Conservation (phyloP, 1,140 invertebrate species). For the Conus ventricosus region DNA sequence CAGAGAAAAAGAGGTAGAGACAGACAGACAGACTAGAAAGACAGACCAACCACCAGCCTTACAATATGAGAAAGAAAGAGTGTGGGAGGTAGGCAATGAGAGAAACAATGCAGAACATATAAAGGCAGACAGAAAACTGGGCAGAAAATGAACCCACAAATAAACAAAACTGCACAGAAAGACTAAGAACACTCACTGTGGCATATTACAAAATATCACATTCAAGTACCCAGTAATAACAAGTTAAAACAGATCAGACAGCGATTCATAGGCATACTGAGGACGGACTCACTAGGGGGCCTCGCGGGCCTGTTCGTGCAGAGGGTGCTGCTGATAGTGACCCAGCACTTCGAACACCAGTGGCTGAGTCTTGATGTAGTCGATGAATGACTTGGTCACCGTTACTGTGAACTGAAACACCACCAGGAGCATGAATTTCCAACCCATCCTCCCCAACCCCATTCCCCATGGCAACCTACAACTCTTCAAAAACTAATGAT, state of each 20-base stretch:
- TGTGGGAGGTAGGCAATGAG: too few relatives aligned
- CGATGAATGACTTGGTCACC: constrained; percentile 96
- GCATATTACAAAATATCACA: too few relatives aligned
- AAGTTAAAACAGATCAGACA: neutral
- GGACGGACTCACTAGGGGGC: constrained; percentile 54
- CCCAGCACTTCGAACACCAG: constrained; percentile 99
- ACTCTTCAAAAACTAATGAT: too few relatives aligned
- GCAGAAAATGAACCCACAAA: too few relatives aligned
- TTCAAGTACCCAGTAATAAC: too few relatives aligned
- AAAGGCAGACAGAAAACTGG: too few relatives aligned
- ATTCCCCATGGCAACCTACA: too few relatives aligned
- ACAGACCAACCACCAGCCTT: too few relatives aligned
- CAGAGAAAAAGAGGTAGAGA: neutral
- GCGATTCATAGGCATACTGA: neutral
- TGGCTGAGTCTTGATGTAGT: constrained; percentile 97
- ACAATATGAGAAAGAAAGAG: too few relatives aligned
- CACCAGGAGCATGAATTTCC: constrained; percentile 53
- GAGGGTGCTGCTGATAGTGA: constrained; percentile 94
- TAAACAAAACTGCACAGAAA: too few relatives aligned
- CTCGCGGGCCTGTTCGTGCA: constrained; percentile 73
- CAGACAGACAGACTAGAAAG: neutral
- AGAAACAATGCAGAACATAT: too few relatives aligned
- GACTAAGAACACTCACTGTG: neutral
- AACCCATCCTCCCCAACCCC: too few relatives aligned
- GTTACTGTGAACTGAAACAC: constrained; percentile 91